Conservation (phyloP, 2,113 vertebrate species). For the Lasiurus borealis region DNA sequence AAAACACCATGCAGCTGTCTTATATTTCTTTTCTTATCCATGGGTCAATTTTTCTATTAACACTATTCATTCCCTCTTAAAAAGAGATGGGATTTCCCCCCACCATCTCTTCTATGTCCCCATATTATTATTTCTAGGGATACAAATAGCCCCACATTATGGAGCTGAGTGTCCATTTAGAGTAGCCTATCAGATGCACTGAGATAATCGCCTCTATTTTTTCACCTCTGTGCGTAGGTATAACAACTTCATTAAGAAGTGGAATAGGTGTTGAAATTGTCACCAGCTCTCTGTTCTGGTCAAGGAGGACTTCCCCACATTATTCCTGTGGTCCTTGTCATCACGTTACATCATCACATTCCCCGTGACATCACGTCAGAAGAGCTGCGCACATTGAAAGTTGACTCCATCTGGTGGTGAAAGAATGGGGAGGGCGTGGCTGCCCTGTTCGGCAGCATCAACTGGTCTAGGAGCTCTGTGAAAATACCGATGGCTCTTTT, state of each 20-base stretch:
- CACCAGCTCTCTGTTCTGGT: constrained; percentile 80
- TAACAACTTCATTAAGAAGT: constrained; percentile 85
- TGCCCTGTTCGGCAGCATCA: background rate
- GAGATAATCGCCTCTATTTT: constrained; percentile 81
- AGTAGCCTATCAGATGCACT: constrained; percentile 80
- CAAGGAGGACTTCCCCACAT: constrained; percentile 80
- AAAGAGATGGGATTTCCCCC: constrained; percentile 76
- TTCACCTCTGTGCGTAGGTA: constrained; percentile 82
- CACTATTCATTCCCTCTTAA: constrained; percentile 49
- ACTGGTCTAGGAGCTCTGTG: background rate
- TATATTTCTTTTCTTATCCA: constrained; percentile 57
- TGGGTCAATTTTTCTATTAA: constrained; percentile 79
- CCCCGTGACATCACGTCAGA: constrained; percentile 59
- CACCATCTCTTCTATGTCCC: constrained; percentile 81
- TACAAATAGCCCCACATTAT: constrained; percentile 75
- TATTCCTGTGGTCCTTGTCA: constrained; percentile 76
- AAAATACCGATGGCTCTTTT: background rate
- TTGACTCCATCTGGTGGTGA: constrained; percentile 48
- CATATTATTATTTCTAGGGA: constrained; percentile 81
- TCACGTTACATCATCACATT: constrained; percentile 75
- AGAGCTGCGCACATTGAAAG: constrained; percentile 56
- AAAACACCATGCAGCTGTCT: background rate
- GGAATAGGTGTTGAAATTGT: constrained; percentile 79
- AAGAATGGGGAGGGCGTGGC: background rate
- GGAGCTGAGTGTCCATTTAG: constrained; percentile 76